phyloP scores from a whole-genome alignment of 2,888 invertebrate genomes.

The Ligdia adustata region DNA sequence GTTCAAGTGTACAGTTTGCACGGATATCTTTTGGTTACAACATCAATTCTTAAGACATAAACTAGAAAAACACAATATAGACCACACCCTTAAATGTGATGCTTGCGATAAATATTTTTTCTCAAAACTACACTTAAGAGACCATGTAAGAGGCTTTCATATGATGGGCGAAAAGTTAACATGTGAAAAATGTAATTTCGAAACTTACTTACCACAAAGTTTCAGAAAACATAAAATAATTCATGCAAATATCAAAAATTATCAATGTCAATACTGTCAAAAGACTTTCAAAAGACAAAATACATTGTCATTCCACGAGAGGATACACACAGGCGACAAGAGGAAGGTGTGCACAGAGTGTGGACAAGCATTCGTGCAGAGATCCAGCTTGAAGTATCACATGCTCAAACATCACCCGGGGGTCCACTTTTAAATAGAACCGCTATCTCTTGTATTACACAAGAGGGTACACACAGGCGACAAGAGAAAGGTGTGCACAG shows the following conservation, averaged over 20 bases:
- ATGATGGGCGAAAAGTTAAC: conserved; percentile 3
- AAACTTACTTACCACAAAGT: neutral
- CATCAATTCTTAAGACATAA: conserved; percentile 3
- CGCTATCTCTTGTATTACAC: too few relatives aligned
- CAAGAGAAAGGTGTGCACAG: too few relatives aligned
- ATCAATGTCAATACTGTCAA: conserved; percentile 14
- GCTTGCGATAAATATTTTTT: conserved; percentile 4
- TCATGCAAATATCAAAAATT: conserved; percentile 13
- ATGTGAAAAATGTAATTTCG: conserved; percentile 6
- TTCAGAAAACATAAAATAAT: conserved; percentile 4
- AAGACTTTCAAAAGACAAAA: conserved; percentile 6
- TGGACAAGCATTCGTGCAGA: conserved; percentile 43
- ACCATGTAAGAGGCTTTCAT: neutral
- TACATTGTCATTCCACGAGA: conserved; percentile 6
- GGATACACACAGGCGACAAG: conserved; percentile 25
- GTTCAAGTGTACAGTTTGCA: conserved; percentile 1
- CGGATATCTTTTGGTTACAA: neutral
- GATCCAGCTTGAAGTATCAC: conserved; percentile 43
- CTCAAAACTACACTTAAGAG: neutral
- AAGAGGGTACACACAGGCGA: too few relatives aligned
- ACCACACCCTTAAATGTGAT: conserved; percentile 9
- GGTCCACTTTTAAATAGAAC: neutral
- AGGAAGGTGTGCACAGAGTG: conserved; percentile 34
- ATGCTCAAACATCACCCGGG: conserved; percentile 34
- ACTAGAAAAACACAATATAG: conserved; percentile 5